Evolutionary conservation across 2,888 invertebrate genomes (phyloP), one percentile per base, ranked within the genome.

Genomic region (Athrips mouffetella): DNA sequence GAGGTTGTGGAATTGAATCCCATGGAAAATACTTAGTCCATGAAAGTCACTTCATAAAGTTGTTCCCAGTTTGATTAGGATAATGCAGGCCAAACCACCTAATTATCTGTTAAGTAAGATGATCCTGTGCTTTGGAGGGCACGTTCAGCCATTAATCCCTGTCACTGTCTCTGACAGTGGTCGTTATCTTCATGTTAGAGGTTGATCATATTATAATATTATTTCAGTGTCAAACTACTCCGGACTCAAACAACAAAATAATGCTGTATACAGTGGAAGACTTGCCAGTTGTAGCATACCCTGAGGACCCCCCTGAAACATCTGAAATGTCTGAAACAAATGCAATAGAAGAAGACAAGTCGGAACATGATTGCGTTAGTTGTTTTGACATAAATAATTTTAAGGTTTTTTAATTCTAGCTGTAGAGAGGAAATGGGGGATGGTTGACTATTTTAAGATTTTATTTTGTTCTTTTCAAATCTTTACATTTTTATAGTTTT

Each of bases 221-320:
- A 11, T 20, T 37, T 16, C 37, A 37, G 37, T 37, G n/a, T 37
- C 37, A 37, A n/a, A 20, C 18, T 20, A 37, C 20, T 37, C 6
- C 37, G 7, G 37, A 16, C 37, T 18, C 37, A 37, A 18, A 18
- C 37, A 20, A 37, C 37, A 18, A 18, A 18, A 18, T 37, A 37
- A 37, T 37, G 37, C 37, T 37, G 16, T 37, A 37, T 37, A 37
- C 37, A 18, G 20, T 37, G 20, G 37, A 37, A 37, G 37, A 16
- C 20, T 37, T 37, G 37, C 37, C 37, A 2, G 37, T 37, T 16
- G 37, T 37, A 18, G 20, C 37, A 37, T 16, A 16, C 18, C 20
- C 37, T 37, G 20, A 37, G 16, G 20, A 18, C 16, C 18, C 13
- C 18, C 37, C 37, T 37, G 37, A 37, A 37, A 18, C 37, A 31